phyloP scores from a whole-genome alignment of 2,797 vertebrate species.

The Acanthornis magna region DNA sequence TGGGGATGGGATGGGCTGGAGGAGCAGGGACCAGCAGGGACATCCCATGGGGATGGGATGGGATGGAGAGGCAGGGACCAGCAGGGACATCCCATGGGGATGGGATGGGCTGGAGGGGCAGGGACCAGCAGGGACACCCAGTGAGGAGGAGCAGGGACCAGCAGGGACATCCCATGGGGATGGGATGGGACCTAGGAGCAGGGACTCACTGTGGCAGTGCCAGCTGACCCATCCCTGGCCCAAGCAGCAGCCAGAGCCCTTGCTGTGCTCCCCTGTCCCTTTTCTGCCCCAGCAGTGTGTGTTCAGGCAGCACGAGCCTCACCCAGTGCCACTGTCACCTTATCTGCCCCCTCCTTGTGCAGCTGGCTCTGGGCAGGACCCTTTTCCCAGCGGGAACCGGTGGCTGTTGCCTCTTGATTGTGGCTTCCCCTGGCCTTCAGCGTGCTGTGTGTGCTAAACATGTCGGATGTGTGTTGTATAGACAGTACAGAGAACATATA shows the following conservation, averaged over 20 bases:
- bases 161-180: neutral
- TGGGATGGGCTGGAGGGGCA: neutral
- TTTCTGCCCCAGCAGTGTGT: neutral
- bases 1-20: neutral
- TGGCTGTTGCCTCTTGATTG: neutral
- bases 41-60: neutral
- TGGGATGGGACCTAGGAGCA: neutral
- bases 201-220: too few relatives aligned
- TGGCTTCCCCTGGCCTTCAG: neutral
- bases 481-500: fast-evolving
- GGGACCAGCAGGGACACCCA: too few relatives aligned
- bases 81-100: neutral
- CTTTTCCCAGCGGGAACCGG: fast-evolving
- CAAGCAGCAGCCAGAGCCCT: neutral
- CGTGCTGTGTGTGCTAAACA: neutral
- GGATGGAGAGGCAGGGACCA: neutral
- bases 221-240: neutral
- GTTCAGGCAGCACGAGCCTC: fast-evolving
- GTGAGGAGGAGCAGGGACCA: neutral
- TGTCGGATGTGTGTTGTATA: fast-evolving
- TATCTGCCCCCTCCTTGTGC: neutral
- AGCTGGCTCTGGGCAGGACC: neutral
- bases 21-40: neutral
- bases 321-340: neutral
- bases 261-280: neutral